Evolutionary conservation across 2,797 vertebrate genomes (phyloP).

Genomic region (Alca torda): DNA sequence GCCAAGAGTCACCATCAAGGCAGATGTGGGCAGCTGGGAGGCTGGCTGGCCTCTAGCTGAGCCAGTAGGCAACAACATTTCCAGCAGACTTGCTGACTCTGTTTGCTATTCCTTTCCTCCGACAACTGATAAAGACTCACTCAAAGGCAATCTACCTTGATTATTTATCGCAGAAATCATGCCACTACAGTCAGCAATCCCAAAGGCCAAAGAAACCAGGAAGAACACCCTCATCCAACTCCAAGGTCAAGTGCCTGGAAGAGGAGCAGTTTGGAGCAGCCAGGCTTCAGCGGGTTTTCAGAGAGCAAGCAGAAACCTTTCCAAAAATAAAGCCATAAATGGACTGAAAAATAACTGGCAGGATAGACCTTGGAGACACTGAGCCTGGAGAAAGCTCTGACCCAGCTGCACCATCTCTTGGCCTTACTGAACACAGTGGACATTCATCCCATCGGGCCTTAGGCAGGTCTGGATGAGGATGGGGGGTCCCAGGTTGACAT

Average conservation of each 20-base stretch:
- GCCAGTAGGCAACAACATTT: neutral
- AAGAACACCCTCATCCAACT: neutral
- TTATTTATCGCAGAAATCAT: neutral
- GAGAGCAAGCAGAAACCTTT: neutral
- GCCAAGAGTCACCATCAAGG: neutral
- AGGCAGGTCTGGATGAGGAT: neutral
- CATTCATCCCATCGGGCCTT: neutral
- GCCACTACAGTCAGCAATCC: neutral
- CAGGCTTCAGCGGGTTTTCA: neutral
- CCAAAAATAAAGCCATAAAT: neutral
- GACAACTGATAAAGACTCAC: conserved; percentile 17
- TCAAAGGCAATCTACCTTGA: neutral
- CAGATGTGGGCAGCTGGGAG: neutral
- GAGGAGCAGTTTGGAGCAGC: neutral
- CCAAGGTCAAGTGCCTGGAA: conserved; percentile 42
- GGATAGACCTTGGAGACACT: neutral
- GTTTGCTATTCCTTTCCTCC: conserved; percentile 17
- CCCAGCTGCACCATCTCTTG: neutral
- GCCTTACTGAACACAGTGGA: neutral
- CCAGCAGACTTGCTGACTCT: conserved; percentile 27
- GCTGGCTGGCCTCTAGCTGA: neutral
- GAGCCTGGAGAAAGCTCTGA: neutral
- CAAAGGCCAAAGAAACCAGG: conserved; percentile 39
- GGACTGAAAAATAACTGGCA: neutral
- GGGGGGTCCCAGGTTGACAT: no score